These are phyloP conservation scores for Lagorchestes hirsutus DNA, from an alignment of 2,797 vertebrate genomes.

Conservation along the genomic window DNA sequence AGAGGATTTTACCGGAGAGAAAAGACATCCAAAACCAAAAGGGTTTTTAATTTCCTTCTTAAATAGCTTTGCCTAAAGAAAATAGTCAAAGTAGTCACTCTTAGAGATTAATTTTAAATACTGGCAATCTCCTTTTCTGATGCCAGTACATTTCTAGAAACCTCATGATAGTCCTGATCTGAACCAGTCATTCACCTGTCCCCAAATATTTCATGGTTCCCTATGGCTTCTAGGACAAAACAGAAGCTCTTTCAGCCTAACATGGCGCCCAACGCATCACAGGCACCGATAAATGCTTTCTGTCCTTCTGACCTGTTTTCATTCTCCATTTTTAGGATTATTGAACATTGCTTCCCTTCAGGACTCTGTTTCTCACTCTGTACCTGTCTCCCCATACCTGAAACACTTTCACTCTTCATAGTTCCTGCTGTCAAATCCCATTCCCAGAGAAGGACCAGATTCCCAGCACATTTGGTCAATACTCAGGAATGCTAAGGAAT, in stretches of 20 bases:
- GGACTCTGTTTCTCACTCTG: neutral
- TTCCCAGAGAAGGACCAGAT: neutral
- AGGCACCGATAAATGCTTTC: neutral
- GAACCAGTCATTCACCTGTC: fast-evolving
- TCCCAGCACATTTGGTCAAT: neutral
- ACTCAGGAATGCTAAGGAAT: neutral
- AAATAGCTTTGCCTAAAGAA: constrained; percentile 27
- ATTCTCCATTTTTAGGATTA: neutral
- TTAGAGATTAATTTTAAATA: constrained; percentile 52
- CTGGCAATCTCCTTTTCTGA: neutral
- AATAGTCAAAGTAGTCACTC: constrained; percentile 6
- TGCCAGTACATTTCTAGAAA: neutral
- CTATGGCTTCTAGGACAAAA: neutral
- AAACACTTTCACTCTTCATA: neutral
- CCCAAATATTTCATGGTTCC: neutral
- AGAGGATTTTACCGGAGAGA: neutral
- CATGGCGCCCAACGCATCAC: neutral
- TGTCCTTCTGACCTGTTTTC: too few species aligned
- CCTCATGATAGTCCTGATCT: too few species aligned
- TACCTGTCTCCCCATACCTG: neutral
- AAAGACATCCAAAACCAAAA: constrained; percentile 51
- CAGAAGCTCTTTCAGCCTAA: neutral
- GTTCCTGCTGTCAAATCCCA: neutral
- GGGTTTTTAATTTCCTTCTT: constrained; percentile 42
- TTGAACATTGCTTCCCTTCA: neutral